These are phyloP conservation scores for Cerastis rubricosa DNA, from an alignment of 2,888 invertebrate genomes.

Conservation along the genomic window DNA sequence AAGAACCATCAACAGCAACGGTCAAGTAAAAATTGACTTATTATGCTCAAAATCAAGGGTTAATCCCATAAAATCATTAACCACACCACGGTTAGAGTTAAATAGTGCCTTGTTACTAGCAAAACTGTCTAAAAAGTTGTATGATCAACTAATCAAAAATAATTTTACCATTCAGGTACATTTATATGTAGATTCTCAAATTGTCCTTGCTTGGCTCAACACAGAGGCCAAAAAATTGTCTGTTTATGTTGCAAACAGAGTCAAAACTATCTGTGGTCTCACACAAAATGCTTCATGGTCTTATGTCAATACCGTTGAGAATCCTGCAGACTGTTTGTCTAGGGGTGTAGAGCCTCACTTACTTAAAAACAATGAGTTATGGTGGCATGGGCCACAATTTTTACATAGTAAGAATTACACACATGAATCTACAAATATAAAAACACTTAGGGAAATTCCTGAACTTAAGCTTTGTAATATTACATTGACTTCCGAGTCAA, in stretches of 20 bases:
- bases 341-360: conserved; percentile 1
- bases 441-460: no score
- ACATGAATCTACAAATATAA: no score
- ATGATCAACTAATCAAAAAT: neutral
- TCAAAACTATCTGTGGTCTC: no score
- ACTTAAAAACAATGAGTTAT: conserved; percentile 3
- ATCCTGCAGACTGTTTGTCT: conserved; percentile 15
- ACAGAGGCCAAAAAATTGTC: no score
- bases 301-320: neutral
- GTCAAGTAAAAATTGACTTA: neutral
- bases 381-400: no score
- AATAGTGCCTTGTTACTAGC: conserved; percentile 11
- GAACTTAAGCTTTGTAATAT: no score
- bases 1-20: neutral
- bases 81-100: conserved; percentile 16
- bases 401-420: no score
- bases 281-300: no score
- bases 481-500: no score
- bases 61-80: conserved; percentile 11
- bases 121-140: neutral
- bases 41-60: conserved; percentile 8
- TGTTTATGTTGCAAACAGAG: no score
- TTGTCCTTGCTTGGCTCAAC: conserved; percentile 1
- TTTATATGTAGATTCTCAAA: conserved; percentile 9
- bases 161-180: neutral